Base-by-base conservation (phyloP, 2,113 vertebrate species). In the Stigmatopora argus region DNA sequence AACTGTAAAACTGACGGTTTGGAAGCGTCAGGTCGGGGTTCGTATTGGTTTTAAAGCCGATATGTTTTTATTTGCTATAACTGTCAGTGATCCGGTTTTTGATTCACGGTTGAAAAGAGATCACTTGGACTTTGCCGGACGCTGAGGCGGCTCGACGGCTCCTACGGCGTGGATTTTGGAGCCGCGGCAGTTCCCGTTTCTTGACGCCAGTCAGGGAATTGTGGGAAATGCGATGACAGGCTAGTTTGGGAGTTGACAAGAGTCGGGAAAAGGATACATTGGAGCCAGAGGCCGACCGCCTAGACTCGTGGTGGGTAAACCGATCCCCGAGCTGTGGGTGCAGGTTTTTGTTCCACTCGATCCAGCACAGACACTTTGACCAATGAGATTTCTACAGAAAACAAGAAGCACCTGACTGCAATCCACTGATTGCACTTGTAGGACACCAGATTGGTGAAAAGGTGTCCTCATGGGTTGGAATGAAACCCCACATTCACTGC, bases 271-370 rank as follows among this genome's bases (percentile, higher is more conserved):
- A 45, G 12, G 41, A 78, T 51, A 23, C 60, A 23, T 64, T 75
- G 75, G 71, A 70, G 75, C 66, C 52, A 21, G 38, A 48, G 46
- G 79, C n/a, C n/a, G n/a, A n/a, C n/a, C n/a, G n/a, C n/a, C n/a
- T n/a, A n/a, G n/a, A n/a, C n/a, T n/a, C n/a, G n/a, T n/a, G n/a
- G n/a, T n/a, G n/a, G n/a, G n/a, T n/a, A n/a, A n/a, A n/a, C n/a
- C n/a, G n/a, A n/a, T n/a, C n/a, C n/a, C n/a, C n/a, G n/a, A n/a
- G n/a, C n/a, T n/a, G n/a, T n/a, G n/a, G n/a, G n/a, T n/a, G n/a
- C n/a, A n/a, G n/a, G n/a, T n/a, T n/a, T n/a, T n/a, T n/a, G n/a
- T n/a, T n/a, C n/a, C n/a, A n/a, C n/a, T n/a, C n/a, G n/a, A n/a
- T n/a, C n/a, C n/a, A n/a, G n/a, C n/a, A n/a, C n/a, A n/a, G n/a